Percentiles rank a stretch among this genome's conserved stretches.
These are phyloP conservation scores for Dermatemys mawii DNA, from an alignment of 2,113 vertebrate genomes.

Conservation along the genomic window DNA sequence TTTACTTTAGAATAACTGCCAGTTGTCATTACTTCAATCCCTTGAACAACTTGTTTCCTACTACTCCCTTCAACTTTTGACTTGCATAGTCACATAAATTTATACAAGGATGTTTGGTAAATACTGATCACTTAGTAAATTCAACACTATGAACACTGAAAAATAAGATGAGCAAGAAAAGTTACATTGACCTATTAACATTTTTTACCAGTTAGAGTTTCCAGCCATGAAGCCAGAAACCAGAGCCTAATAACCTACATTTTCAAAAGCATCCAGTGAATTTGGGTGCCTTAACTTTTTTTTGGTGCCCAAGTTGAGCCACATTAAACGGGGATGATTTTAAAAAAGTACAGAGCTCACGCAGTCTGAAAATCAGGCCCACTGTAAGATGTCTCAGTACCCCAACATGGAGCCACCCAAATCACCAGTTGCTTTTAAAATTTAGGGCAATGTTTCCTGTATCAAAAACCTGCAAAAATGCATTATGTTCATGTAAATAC, in stretches of 20 bases:
- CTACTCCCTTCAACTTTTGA: neutral
- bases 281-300: neutral
- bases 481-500: neutral
- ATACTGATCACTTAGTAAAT: neutral
- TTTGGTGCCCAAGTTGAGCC: neutral
- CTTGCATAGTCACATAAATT: neutral
- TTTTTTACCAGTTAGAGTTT: neutral
- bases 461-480: conserved; percentile 19
- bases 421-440: conserved; percentile 20
- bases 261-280: neutral
- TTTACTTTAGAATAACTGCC: accelerated
- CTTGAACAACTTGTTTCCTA: neutral
- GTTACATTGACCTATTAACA: neutral
- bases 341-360: conserved; percentile 33
- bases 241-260: neutral
- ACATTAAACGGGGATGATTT: conserved; percentile 21
- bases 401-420: conserved; percentile 24
- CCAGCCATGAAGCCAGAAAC: neutral
- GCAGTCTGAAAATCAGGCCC: neutral
- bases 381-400: conserved; percentile 34
- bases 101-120: neutral
- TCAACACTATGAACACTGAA: neutral
- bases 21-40: neutral
- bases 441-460: neutral
- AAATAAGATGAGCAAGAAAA: neutral